Evolutionary conservation across 1,140 invertebrate species (phyloP).

Genomic region (Drosophila hydei): DNA sequence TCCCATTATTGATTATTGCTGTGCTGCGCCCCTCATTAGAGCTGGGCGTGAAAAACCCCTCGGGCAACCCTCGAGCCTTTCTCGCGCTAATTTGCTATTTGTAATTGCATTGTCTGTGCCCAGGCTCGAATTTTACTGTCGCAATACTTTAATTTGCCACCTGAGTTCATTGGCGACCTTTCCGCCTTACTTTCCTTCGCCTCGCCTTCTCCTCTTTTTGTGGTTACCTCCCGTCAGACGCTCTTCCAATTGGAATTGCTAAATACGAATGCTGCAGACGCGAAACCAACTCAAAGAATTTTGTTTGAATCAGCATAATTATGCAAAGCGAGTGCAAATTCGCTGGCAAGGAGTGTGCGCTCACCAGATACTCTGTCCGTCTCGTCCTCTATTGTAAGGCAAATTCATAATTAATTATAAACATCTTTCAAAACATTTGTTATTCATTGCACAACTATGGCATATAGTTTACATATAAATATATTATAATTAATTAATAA

Average conservation of each 20-base stretch:
- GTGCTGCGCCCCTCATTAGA: conserved; percentile 32
- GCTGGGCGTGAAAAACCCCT: conserved; percentile 1
- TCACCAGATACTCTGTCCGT: neutral
- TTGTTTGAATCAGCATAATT: conserved; percentile 49
- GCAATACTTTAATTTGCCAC: conserved; percentile 79
- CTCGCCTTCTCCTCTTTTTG: conserved; percentile 10
- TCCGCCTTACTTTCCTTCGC: neutral
- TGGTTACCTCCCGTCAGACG: conserved; percentile 25
- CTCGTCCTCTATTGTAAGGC: too few relatives aligned
- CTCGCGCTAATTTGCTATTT: conserved; percentile 61
- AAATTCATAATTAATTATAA: too few relatives aligned
- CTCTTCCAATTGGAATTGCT: conserved; percentile 46
- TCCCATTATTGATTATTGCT: conserved; percentile 43
- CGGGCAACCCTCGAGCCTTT: conserved; percentile 1
- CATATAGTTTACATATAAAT: too few relatives aligned
- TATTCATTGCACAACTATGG: too few relatives aligned
- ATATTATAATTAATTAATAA: too few relatives aligned
- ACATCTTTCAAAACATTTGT: too few relatives aligned
- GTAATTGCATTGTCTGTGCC: conserved; percentile 72
- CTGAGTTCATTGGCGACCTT: conserved; percentile 66
- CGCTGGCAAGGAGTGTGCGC: neutral
- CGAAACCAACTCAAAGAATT: conserved; percentile 61
- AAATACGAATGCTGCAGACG: conserved; percentile 66
- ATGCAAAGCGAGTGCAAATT: conserved; percentile 7
- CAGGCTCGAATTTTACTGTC: conserved; percentile 57